Conservation (phyloP, 2,797 vertebrate species). For the Setipinna tenuifilis region DNA sequence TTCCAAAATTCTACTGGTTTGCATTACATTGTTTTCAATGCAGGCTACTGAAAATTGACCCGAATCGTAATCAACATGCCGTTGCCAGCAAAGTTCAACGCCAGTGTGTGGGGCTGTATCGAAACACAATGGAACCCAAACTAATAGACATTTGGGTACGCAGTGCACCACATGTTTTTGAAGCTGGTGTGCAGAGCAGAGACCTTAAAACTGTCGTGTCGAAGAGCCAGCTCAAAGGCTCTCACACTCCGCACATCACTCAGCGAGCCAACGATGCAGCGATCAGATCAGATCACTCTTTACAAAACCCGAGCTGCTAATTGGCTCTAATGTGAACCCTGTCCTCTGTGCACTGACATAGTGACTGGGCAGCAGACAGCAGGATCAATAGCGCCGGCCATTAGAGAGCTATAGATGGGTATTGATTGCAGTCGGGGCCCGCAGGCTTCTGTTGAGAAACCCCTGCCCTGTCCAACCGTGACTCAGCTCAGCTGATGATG, state of each 20-base stretch:
- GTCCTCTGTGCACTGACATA: not conserved
- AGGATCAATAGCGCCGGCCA: constrained; percentile 50
- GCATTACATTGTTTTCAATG: too few species aligned
- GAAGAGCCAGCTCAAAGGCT: not conserved
- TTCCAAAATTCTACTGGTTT: too few species aligned
- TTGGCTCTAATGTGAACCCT: not conserved
- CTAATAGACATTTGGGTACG: too few species aligned
- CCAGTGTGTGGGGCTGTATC: too few species aligned
- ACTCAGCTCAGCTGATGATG: not conserved
- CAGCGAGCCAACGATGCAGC: not conserved
- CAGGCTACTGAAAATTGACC: too few species aligned
- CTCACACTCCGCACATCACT: not conserved
- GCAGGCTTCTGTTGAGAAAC: constrained; percentile 4
- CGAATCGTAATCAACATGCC: too few species aligned
- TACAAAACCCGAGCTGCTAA: not conserved
- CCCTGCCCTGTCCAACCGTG: not conserved
- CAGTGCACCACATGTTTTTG: too few species aligned
- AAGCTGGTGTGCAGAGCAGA: too few species aligned
- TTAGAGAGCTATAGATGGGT: constrained; percentile 21
- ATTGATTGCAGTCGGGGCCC: constrained; percentile 25
- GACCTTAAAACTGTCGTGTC: too few species aligned
- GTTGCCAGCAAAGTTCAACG: too few species aligned
- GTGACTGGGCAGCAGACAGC: constrained; percentile 18
- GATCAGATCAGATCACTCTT: not conserved
- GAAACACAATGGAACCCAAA: too few species aligned